These are phyloP conservation scores for Pterostichus madidus DNA, from an alignment of 2,888 invertebrate genomes.

Conservation along the genomic window DNA sequence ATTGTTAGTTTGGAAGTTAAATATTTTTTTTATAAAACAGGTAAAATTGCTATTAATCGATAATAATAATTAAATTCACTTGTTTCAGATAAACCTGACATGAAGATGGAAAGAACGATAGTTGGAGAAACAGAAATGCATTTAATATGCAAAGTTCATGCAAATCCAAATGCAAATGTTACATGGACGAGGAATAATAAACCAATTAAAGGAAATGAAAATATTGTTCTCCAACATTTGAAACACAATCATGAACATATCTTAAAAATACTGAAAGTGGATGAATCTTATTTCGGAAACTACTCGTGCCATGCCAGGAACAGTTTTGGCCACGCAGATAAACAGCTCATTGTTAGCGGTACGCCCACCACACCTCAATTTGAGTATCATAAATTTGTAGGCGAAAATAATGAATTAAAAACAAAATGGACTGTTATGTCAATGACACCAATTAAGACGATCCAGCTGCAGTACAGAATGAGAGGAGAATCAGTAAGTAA, in stretches of 20 bases:
- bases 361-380: conserved; percentile 69
- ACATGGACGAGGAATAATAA: conserved; percentile 74
- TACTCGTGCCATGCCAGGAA: conserved; percentile 77
- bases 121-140: conserved; percentile 76
- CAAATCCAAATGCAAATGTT: conserved; percentile 75
- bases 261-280: conserved; percentile 73
- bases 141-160: conserved; percentile 76
- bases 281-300: conserved; percentile 75
- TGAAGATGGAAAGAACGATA: conserved; percentile 75
- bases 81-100: conserved; percentile 76
- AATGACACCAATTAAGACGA: conserved; percentile 76
- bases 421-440: conserved; percentile 75
- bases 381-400: conserved; percentile 66
- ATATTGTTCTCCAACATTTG: conserved; percentile 70
- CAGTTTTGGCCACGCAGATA: conserved; percentile 72
- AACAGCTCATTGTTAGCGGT: conserved; percentile 73
- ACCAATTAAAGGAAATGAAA: conserved; percentile 26
- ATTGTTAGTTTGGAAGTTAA: no score
- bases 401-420: conserved; percentile 56
- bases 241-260: conserved; percentile 71
- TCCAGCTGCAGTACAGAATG: conserved; percentile 77
- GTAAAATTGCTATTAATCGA: no score
- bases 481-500: conserved; percentile 74
- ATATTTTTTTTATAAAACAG: no score
- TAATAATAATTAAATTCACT: neutral